Evolutionary conservation across 2,113 vertebrate species (phyloP).

Genomic region (Xerus inauris): DNA sequence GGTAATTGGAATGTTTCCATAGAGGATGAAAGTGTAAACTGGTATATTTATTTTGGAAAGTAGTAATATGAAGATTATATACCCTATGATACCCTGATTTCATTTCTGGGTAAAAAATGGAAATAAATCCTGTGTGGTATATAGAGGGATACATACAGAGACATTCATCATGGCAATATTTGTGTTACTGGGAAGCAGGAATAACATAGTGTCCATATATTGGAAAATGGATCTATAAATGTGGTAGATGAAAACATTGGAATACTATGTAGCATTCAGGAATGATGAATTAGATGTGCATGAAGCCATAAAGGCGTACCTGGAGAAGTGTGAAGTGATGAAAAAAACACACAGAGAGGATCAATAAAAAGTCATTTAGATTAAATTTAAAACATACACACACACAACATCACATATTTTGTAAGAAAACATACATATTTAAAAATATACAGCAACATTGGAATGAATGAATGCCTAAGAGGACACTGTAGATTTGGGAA

Average conservation of each 20-base stretch:
- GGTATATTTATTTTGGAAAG: conserved; percentile 18
- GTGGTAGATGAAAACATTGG: not conserved
- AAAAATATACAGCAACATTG: not conserved
- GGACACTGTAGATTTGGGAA: not conserved
- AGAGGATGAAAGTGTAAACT: not conserved
- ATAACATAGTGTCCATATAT: not conserved
- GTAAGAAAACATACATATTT: not conserved
- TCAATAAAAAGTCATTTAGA: not conserved
- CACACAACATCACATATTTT: not conserved
- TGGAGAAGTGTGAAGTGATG: not conserved
- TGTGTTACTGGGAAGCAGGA: not conserved
- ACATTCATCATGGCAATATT: not conserved
- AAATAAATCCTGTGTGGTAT: conserved; percentile 26
- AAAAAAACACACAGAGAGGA: conserved; percentile 13
- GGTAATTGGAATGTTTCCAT: not conserved
- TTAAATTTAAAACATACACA: not conserved
- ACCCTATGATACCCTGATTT: not conserved
- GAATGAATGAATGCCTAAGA: not conserved
- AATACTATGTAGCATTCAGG: not conserved
- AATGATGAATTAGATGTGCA: not conserved
- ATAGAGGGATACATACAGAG: not conserved
- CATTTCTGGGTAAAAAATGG: conserved; percentile 4
- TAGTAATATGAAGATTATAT: conserved; percentile 14
- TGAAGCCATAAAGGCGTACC: not conserved
- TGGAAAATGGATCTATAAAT: not conserved